A percentile compares a stretch with the other conserved stretches of the same genome.
Evolutionary conservation across 2,888 invertebrate genomes (phyloP).

Genomic region (Aporophyla nigra): DNA sequence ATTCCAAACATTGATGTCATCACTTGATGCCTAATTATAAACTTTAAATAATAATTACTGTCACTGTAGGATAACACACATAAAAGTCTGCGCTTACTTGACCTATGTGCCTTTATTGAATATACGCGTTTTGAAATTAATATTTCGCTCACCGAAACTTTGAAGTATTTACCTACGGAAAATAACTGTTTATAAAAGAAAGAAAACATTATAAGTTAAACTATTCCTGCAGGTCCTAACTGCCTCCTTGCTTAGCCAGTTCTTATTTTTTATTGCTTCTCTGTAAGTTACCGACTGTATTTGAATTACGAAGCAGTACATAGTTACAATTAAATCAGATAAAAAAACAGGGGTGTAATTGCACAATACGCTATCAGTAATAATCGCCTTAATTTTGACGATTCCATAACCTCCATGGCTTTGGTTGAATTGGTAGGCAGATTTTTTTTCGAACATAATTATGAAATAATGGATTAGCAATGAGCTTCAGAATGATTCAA

Average conservation of each 20-base stretch:
- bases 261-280: not conserved
- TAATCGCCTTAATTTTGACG: no score
- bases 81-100: conserved; percentile 27
- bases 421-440: no score
- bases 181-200: not conserved
- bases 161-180: not conserved
- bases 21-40: conserved; percentile 68
- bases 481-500: no score
- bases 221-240: not conserved
- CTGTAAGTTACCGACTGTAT: not conserved
- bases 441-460: no score
- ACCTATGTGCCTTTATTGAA: conserved; percentile 33
- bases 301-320: not conserved
- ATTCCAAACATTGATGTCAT: conserved; percentile 79
- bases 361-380: no score
- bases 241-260: not conserved
- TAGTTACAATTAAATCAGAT: not conserved
- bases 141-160: not conserved
- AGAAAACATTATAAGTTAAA: not conserved
- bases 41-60: conserved; percentile 65
- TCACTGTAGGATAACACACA: conserved; percentile 55
- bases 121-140: conserved; percentile 16
- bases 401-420: no score
- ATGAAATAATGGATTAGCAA: no score
- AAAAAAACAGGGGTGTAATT: no score